Base-by-base conservation (phyloP, 1,140 invertebrate genomes). In the Ceratina australensis region DNA sequence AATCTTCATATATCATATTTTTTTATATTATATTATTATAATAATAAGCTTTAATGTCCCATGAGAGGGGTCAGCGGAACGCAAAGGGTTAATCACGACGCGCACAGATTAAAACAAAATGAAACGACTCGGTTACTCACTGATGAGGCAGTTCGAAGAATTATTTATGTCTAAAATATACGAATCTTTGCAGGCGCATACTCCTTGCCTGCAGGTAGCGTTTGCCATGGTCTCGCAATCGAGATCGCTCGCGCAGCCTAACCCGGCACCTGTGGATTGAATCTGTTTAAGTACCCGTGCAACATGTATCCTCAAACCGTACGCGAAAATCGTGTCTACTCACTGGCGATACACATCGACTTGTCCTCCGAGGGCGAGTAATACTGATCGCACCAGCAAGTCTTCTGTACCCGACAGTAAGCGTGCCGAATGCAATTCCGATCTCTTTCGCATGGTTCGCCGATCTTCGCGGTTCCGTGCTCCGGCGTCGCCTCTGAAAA, bases 61-160 rank as follows among this genome's bases (percentile, higher is more conserved):
- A n/a, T n/a, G n/a, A n/a, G n/a, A n/a, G n/a, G n/a, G n/a, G n/a
- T n/a, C n/a, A n/a, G n/a, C n/a, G n/a, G n/a, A n/a, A n/a, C n/a
- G n/a, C n/a, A n/a, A n/a, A n/a, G n/a, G n/a, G 8, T 24, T 12
- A 16, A 8, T 2, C 47, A 0, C 0, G 33, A n/a, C 33, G 33
- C 33, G 33, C 33, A 10, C 10, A n/a, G n/a, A n/a, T n/a, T n/a
- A n/a, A n/a, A n/a, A n/a, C 33, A 10, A 3, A 7, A 42, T 10
- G 2, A 42, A 16, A 16, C 10, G 1, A 18, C n/a, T n/a, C n/a
- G n/a, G n/a, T 28, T 69, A 82, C 84, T 86, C 52, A 88, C 87
- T 83, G 0, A 16, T 42, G 10, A 88, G 76, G 49, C 87, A 89
- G 33, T 85, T 86, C 2, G 87, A 89, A 1, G 86, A 83, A 66